A percentile compares a stretch with the other conserved stretches of the same genome.
Conservation (phyloP, 2,113 vertebrate species). For the Clarias gariepinus region DNA sequence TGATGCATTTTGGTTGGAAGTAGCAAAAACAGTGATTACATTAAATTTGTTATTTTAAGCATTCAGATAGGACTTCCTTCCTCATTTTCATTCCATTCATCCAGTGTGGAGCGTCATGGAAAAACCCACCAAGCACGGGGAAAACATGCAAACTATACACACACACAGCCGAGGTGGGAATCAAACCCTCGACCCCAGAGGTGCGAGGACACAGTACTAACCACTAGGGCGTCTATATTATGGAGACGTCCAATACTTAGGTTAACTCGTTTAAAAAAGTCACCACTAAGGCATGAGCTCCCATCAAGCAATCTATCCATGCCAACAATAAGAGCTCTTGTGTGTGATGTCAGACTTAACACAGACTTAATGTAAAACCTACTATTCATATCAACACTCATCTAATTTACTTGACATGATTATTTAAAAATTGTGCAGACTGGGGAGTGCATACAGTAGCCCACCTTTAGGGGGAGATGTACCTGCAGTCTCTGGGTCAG, state of each 20-base stretch:
- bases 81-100: too few relatives aligned
- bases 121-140: too few relatives aligned
- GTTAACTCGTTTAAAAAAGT: too few relatives aligned
- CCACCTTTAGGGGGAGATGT: conserved; percentile 67
- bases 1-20: neutral
- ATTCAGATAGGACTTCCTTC: neutral
- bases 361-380: too few relatives aligned
- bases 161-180: too few relatives aligned
- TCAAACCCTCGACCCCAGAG: too few relatives aligned
- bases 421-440: neutral
- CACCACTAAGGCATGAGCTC: neutral
- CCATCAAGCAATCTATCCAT: neutral
- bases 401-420: neutral
- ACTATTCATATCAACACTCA: neutral
- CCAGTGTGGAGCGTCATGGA: too few relatives aligned
- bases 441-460: conserved; percentile 29
- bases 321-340: neutral
- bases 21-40: neutral
- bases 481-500: conserved; percentile 82
- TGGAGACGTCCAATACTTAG: too few relatives aligned
- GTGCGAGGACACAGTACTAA: too few relatives aligned
- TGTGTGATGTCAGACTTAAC: too few relatives aligned
- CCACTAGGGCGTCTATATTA: too few relatives aligned
- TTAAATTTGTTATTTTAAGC: neutral
- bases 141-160: too few relatives aligned